Base-by-base conservation (phyloP, 2,113 vertebrate species). In the Microcebus lehilahytsara region DNA sequence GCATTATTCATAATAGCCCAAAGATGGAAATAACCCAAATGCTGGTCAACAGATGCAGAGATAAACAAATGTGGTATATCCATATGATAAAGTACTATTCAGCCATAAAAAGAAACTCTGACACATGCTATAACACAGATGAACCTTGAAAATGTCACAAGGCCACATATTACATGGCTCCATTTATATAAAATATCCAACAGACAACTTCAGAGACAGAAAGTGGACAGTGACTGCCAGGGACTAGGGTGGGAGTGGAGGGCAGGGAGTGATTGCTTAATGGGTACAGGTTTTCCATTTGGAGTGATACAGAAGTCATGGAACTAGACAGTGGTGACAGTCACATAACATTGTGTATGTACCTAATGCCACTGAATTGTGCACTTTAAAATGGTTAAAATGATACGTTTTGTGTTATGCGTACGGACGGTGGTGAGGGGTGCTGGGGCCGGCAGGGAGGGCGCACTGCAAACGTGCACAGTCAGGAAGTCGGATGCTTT, bases 391-490 rank as follows among this genome's bases (percentile, higher is more conserved):
- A 27, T 34, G 14, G 32, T 71, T 22, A 17, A 53, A n/a, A 58
- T 16, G 25, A 64, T 32, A 8, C 7, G 11, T 67, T 79, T 51
- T 67, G n/a, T 30, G 10, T 22, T 42, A 23, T 12, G 13, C 13
- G 7, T 64, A 51, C 64, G 42, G 74, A 32, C 19, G 0, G 4
- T 34, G 34, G 14, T 37, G 32, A 53, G 62, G 37, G 1, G 60
- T 2, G 9, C 14, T 10, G 32, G 87, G 78, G 3, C 51, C 40
- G 34, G 9, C 3, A 6, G 37, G 4, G 1, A 23, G 51, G 17
- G 5, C 1, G 20, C 17, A 11, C 30, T 2, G 30, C 30, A n/a
- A 13, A 25, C 0, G 2, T 14, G 1, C 1, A 25, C 42, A 27
- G n/a, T 53, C 67, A 78, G 62, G 67, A 56, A 60, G 51, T 23